phyloP scores from a whole-genome alignment of 2,797 vertebrate species.

The Tragelaphus oryx region DNA sequence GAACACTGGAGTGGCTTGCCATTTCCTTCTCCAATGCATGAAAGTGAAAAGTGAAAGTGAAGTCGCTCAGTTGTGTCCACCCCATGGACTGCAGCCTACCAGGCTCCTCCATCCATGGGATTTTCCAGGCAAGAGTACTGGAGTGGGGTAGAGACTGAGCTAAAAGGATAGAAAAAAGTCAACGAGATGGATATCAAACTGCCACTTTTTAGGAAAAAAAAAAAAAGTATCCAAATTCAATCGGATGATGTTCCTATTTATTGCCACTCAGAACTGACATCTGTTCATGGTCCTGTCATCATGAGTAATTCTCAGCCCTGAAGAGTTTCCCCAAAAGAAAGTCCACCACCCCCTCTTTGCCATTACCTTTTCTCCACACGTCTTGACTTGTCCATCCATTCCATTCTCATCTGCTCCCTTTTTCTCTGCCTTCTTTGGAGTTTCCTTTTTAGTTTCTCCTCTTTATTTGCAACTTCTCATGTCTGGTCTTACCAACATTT shows the following conservation, averaged over 20 bases:
- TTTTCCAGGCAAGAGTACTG: too few species aligned
- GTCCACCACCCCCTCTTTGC: fast-evolving
- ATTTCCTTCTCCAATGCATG: too few species aligned
- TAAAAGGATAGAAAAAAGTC: background rate
- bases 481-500: background rate
- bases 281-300: background rate
- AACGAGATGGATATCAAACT: background rate
- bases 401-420: background rate
- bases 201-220: background rate
- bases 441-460: background rate
- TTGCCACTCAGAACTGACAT: background rate
- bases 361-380: background rate
- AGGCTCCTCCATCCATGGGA: too few species aligned
- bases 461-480: background rate
- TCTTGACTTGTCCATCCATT: background rate
- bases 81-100: too few species aligned
- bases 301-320: background rate
- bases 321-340: background rate
- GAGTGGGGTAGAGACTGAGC: background rate
- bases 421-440: background rate
- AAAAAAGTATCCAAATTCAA: background rate
- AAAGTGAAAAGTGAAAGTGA: too few species aligned
- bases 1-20: too few species aligned
- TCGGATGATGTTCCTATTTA: background rate
- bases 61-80: too few species aligned